Percentiles rank a stretch among this genome's conserved stretches.
phyloP scores from a whole-genome alignment of 2,113 vertebrate genomes.

The Oreochromis niloticus region DNA sequence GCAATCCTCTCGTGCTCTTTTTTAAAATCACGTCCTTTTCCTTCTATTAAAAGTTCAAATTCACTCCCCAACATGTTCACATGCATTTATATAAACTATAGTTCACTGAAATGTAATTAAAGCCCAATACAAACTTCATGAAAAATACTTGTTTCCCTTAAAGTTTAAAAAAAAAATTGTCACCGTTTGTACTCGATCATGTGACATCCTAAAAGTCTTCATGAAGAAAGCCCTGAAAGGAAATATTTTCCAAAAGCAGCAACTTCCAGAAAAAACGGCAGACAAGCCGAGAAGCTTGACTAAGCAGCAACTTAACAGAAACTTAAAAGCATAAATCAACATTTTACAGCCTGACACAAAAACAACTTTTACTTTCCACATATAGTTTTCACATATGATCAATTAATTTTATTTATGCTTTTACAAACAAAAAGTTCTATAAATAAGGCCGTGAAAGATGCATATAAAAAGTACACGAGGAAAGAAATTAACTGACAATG shows the following conservation, averaged over 20 bases:
- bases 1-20: not conserved
- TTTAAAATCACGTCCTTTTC: not conserved
- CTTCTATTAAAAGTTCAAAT: not conserved
- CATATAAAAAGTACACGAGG: rapidly evolving
- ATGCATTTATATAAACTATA: not conserved
- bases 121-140: not conserved
- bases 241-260: not conserved
- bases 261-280: not conserved
- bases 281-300: not conserved
- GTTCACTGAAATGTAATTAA: not conserved
- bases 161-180: rapidly evolving
- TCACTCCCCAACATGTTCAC: not conserved
- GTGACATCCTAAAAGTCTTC: not conserved
- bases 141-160: not conserved
- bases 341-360: not conserved
- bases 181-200: rapidly evolving
- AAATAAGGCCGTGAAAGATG: not conserved
- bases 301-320: not conserved
- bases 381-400: not conserved
- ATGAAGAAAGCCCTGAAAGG: not conserved
- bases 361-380: not conserved
- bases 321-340: not conserved
- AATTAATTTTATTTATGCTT: not conserved
- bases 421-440: not conserved
- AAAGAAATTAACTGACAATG: not conserved